Base-by-base conservation (phyloP, 2,888 invertebrate species). In the Cantharis lateralis region DNA sequence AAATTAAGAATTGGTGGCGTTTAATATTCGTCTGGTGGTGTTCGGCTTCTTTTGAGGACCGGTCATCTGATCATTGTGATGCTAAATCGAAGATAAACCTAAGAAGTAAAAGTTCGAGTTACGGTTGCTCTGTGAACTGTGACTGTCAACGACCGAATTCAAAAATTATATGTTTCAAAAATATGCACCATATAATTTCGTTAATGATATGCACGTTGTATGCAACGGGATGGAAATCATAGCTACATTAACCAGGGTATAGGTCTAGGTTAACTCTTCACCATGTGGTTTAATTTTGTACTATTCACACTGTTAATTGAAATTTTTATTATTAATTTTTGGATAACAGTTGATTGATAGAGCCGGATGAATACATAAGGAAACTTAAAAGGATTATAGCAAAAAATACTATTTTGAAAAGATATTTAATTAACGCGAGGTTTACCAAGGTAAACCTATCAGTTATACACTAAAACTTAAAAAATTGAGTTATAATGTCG, bases 131-230 rank as follows among this genome's bases (percentile, higher is more conserved):
- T 81, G 79, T 82, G 82, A 82, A 82, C 84, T 84, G 84, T 84
- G 83, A 84, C 85, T 84, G 85, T 84, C 85, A 84, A 84, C 84
- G 84, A 84, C 84, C 85, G 83, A 84, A 83, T 84, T 83, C 81
- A 82, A 82, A 84, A 84, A 85, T 84, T 84, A 84, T 81, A 84
- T 79, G 81, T 81, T 82, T 80, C 80, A 66, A 66, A 81, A 82
- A 82, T 82, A 78, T 79, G 79, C 81, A 74, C 79, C 80, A 81
- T 82, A 80, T 84, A 84, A 85, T 84, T 85, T 84, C 77, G 77
- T 81, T 85, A 85, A 85, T 85, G 84, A 85, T 84, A 85, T 85
- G 85, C 85, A 85, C 84, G 84, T 77, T 80, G 78, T 80, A 78
- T 81, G 81, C 84, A 84, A 81, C 83, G 81, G 83, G 82, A 77